Percentiles rank a stretch among this genome's conserved stretches.
Conservation (phyloP, 1,140 invertebrate genomes). For the Episyrphus balteatus region DNA sequence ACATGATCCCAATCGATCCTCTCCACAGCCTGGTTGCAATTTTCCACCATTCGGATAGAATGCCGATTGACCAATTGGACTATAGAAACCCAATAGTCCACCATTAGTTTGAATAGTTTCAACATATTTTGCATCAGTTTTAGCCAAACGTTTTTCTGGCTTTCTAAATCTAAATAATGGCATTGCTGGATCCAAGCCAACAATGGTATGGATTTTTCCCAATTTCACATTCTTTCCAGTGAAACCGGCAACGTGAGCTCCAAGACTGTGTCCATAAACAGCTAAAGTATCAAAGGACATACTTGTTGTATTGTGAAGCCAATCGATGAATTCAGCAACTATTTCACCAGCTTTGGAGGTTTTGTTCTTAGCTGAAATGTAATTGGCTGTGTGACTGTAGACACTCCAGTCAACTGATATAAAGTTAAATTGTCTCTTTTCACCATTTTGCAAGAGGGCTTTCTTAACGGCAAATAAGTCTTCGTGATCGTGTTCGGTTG, state of each 20-base stretch:
- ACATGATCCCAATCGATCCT: slow-evolving; percentile 19
- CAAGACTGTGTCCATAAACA: slow-evolving; percentile 12
- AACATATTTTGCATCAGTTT: slow-evolving; percentile 8
- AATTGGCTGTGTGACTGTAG: slow-evolving; percentile 37
- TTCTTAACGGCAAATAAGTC: background rate
- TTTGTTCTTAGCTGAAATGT: slow-evolving; percentile 25
- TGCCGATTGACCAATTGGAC: slow-evolving; percentile 28
- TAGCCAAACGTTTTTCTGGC: slow-evolving; percentile 23
- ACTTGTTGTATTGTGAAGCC: slow-evolving; percentile 9
- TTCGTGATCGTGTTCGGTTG: slow-evolving; percentile 2
- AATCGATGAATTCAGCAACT: slow-evolving; percentile 9
- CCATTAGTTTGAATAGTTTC: slow-evolving; percentile 40
- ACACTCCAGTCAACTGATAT: slow-evolving; percentile 51
- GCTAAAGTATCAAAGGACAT: background rate
- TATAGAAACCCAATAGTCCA: slow-evolving; percentile 31
- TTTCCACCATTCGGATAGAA: slow-evolving; percentile 37
- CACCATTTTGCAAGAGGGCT: slow-evolving; percentile 40
- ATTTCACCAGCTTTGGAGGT: background rate
- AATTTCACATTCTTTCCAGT: slow-evolving; percentile 17
- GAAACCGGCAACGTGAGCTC: slow-evolving; percentile 34
- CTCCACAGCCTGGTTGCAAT: slow-evolving; percentile 40
- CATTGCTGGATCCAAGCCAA: slow-evolving; percentile 32
- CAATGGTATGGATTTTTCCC: slow-evolving; percentile 1
- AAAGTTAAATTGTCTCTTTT: slow-evolving; percentile 32
- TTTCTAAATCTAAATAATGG: slow-evolving; percentile 15